Conservation (phyloP, 2,113 vertebrate genomes). For the Odocoileus hemionus region DNA sequence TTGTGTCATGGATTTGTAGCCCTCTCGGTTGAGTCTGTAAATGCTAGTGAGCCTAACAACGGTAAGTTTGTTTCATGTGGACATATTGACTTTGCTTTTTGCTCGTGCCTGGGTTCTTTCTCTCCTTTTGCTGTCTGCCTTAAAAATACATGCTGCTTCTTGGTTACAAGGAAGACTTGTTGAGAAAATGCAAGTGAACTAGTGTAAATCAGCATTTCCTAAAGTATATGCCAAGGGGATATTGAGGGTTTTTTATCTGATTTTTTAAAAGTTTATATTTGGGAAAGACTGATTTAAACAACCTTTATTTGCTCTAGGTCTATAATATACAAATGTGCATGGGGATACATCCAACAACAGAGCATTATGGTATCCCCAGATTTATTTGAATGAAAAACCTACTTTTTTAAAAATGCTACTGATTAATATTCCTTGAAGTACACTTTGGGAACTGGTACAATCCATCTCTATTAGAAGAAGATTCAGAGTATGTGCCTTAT, state of each 20-base stretch:
- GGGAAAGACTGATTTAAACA: neutral
- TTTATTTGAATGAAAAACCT: neutral
- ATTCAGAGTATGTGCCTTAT: neutral
- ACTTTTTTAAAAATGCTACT: neutral
- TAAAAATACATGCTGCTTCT: neutral
- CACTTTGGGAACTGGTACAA: neutral
- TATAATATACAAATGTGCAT: neutral
- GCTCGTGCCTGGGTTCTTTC: neutral
- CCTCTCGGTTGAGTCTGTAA: neutral
- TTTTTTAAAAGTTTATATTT: constrained; percentile 1
- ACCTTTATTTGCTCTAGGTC: neutral
- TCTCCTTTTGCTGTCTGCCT: neutral
- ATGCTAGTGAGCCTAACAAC: neutral
- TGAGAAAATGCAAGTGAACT: constrained; percentile 1
- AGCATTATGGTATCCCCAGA: neutral
- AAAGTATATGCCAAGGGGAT: constrained; percentile 11
- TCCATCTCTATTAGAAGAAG: neutral
- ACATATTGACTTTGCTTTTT: neutral
- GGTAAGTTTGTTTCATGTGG: neutral
- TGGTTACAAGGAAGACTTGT: neutral
- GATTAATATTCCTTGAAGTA: neutral
- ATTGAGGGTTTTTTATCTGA: constrained; percentile 23
- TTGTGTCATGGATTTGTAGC: neutral
- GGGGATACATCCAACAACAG: neutral
- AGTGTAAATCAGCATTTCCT: neutral